These are phyloP conservation scores for Chrysocyon brachyurus DNA, from an alignment of 2,797 vertebrate species.

Conservation along the genomic window DNA sequence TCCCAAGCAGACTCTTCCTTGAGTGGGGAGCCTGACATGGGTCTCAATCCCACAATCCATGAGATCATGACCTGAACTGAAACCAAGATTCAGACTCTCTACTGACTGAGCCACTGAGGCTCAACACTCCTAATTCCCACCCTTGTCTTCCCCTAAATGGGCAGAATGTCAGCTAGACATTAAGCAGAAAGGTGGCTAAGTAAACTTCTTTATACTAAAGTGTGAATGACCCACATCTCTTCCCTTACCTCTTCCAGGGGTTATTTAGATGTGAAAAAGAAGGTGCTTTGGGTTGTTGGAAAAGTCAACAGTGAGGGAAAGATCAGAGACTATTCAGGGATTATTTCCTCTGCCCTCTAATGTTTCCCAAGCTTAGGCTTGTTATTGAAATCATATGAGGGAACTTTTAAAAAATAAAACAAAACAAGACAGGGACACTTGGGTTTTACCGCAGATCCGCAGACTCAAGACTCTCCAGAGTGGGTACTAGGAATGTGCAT, in stretches of 20 bases:
- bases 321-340: slow-evolving; percentile 16
- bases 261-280: neutral
- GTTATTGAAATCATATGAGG: neutral
- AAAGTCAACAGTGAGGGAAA: neutral
- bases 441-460: neutral
- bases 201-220: slow-evolving; percentile 57
- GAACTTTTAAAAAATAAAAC: neutral
- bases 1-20: neutral
- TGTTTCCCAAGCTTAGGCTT: neutral
- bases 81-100: neutral
- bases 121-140: neutral
- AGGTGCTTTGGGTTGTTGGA: slow-evolving; percentile 20
- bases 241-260: slow-evolving; percentile 7
- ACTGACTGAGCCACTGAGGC: neutral
- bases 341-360: neutral
- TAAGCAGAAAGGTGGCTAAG: slow-evolving; percentile 28
- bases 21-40: neutral
- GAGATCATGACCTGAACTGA: neutral
- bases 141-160: neutral
- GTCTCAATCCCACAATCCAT: neutral
- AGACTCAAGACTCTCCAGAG: neutral
- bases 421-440: neutral
- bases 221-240: slow-evolving; percentile 65
- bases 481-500: neutral
- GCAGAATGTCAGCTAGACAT: slow-evolving; percentile 15